Evolutionary conservation across 2,888 invertebrate genomes (phyloP).

Genomic region (Branchipolynoe longqiensis): DNA sequence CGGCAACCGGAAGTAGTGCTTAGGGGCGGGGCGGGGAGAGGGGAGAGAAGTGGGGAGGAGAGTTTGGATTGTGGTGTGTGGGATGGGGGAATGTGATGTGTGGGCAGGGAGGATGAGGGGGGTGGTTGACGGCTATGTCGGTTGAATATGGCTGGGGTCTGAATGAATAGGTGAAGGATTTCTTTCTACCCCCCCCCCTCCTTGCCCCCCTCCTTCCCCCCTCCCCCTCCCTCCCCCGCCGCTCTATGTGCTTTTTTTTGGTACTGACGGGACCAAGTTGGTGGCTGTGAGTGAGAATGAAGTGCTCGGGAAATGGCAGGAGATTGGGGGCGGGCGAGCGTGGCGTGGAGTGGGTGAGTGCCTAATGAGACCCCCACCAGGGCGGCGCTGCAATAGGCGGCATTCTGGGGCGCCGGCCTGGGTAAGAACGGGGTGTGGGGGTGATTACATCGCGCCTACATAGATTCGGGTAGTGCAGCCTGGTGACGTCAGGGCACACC

Average conservation of each 20-base stretch:
- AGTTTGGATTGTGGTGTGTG: background rate
- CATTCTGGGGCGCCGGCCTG: background rate
- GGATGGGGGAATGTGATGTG: background rate
- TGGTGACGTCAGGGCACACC: no score
- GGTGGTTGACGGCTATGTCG: background rate
- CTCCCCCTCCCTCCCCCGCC: background rate
- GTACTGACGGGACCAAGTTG: background rate
- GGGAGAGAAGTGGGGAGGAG: background rate
- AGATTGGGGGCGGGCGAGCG: background rate
- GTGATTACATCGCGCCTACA: conserved; percentile 33
- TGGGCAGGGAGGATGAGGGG: background rate
- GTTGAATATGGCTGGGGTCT: no score
- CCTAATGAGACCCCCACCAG: background rate
- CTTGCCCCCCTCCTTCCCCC: background rate
- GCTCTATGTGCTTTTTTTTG: background rate
- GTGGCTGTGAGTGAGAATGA: background rate
- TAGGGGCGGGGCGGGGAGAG: background rate
- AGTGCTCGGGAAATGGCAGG: conserved; percentile 21
- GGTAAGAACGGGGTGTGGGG: background rate
- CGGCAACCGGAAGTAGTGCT: no score
- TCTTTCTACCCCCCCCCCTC: no score
- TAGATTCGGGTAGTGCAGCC: background rate
- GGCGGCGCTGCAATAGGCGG: conserved; percentile 5
- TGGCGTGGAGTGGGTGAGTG: background rate
- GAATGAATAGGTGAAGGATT: no score